Percentiles rank a stretch among this genome's conserved stretches.
These are phyloP conservation scores for Chascanopsetta lugubris DNA, from an alignment of 2,113 vertebrate genomes.

Conservation along the genomic window DNA sequence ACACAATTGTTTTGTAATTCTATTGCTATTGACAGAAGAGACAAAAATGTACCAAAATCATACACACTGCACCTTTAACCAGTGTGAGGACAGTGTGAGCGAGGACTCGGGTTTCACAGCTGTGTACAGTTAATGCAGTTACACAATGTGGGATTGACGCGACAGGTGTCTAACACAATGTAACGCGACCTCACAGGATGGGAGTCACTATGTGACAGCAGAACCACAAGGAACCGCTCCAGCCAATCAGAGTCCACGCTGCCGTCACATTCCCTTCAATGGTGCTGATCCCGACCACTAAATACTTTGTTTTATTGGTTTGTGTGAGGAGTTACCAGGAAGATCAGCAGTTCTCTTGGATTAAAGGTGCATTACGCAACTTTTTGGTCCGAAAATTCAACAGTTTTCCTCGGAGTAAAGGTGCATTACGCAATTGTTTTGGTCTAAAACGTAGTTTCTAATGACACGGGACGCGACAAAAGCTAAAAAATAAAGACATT, in stretches of 20 bases:
- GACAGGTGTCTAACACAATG: constrained; percentile 35
- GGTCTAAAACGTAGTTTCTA: too few relatives aligned
- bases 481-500: too few relatives aligned
- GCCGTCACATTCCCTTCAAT: background rate
- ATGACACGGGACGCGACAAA: too few relatives aligned
- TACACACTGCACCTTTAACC: too few relatives aligned
- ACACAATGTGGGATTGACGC: constrained; percentile 27
- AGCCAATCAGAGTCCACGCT: background rate
- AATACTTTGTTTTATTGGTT: too few relatives aligned
- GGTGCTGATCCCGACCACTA: background rate
- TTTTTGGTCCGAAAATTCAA: too few relatives aligned
- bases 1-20: too few relatives aligned
- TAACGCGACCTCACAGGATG: constrained; percentile 1
- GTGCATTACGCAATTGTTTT: too few relatives aligned
- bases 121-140: constrained; percentile 8
- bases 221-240: constrained; percentile 3
- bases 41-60: too few relatives aligned
- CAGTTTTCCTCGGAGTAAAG: too few relatives aligned
- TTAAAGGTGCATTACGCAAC: too few relatives aligned
- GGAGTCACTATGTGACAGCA: background rate
- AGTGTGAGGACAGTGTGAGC: background rate
- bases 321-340: background rate
- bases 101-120: constrained; percentile 6
- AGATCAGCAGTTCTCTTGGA: background rate
- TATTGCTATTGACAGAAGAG: too few relatives aligned